phyloP scores from a whole-genome alignment of 2,888 invertebrate species.

The Cheiracanthium punctorium region DNA sequence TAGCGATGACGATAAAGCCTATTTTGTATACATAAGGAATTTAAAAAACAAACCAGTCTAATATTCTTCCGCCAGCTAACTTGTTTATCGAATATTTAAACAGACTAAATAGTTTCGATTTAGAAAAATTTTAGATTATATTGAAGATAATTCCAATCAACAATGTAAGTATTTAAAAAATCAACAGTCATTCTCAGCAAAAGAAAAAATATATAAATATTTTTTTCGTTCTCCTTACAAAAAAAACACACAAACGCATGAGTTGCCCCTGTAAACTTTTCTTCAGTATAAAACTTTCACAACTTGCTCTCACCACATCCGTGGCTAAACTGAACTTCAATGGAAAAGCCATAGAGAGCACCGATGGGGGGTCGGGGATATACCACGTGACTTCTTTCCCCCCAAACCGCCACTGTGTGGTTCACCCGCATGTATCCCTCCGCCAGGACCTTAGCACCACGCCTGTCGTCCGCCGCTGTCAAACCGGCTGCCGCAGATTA shows the following conservation, averaged over 20 bases:
- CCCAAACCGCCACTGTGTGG: slow-evolving; percentile 68
- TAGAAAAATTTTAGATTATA: no score
- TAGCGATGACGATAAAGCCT: no score
- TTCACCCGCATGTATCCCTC: slow-evolving; percentile 69
- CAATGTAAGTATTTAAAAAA: no score
- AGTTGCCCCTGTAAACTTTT: neutral
- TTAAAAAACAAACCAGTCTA: no score
- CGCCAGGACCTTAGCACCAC: slow-evolving; percentile 67
- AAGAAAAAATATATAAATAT: no score
- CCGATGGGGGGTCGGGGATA: slow-evolving; percentile 13
- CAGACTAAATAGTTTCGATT: no score
- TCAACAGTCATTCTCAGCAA: no score
- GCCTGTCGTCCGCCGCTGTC: slow-evolving; percentile 68
- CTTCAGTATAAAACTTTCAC: neutral
- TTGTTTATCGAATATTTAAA: no score
- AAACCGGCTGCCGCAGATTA: slow-evolving; percentile 70
- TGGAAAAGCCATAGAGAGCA: neutral
- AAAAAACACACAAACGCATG: neutral
- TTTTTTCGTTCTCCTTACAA: no score
- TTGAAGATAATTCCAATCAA: no score
- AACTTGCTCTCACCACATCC: slow-evolving; percentile 17
- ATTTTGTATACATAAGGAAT: no score
- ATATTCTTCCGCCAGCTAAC: no score
- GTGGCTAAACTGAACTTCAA: neutral
- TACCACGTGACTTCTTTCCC: slow-evolving; percentile 65